Evolutionary conservation across 2,113 vertebrate species (phyloP), one percentile per base, ranked within the genome.

Genomic region (Lampris megalopsis): DNA sequence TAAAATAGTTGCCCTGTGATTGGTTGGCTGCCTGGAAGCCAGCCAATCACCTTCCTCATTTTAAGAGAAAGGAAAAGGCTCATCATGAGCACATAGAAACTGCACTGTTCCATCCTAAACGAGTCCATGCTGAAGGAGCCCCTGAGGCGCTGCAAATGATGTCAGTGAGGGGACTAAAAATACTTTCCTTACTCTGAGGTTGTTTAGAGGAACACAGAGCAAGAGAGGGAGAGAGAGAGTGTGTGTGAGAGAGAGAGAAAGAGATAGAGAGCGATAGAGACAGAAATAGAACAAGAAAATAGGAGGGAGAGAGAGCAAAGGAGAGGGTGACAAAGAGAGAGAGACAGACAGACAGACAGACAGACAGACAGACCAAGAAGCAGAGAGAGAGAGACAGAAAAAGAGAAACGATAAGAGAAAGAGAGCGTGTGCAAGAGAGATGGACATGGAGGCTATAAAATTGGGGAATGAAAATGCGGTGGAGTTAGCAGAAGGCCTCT

Each of bases 131-230:
- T 49, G 38, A 6, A 5, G 9, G 64, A 65, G 59, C n/a, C 53
- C 66, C 35, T 0, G 57, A 62, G 69, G 65, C 57, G 0, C 68
- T 0, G 6, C 1, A 2, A 69, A 66, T 66, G 80, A 83, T 79
- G 77, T 76, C 70, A 71, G 77, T 58, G 83, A 76, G 83, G 71
- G 42, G 66, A 56, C 86, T 86, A 88, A 86, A 88, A 82, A 84
- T 86, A 86, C 41, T 37, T 61, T 48, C 58, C 10, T 54, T 35
- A 48, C 10, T 24, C 24, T 5, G 65, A 66, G 40, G 53, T 2
- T 54, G 60, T 72, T 40, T 54, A 10, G 56, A 47, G 59, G n/a
- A 52, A 36, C 9, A 36, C 38, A 53, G 48, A 9, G 57, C 9
- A 10, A 59, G 57, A 3, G 57, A 59, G 4, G 11, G 9, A 40